Evolutionary conservation across 2,888 invertebrate species (phyloP).

Genomic region (Rhagonycha lutea): DNA sequence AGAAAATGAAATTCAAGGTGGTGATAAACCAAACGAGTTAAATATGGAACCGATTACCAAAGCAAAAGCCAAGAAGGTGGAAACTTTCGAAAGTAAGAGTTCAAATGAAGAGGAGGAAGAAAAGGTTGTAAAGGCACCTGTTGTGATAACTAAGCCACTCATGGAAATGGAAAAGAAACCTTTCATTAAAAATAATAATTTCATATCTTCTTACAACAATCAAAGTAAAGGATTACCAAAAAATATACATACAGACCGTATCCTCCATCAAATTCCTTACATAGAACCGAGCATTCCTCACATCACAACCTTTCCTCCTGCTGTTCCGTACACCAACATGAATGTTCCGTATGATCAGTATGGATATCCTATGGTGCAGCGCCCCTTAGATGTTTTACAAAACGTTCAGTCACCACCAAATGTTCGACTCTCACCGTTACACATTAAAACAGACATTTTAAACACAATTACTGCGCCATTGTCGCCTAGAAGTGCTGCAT

Average conservation of each 20-base stretch:
- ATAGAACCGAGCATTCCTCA: background rate
- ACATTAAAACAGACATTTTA: constrained; percentile 46
- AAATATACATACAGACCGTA: background rate
- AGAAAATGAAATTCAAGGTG: constrained; percentile 56
- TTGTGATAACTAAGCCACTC: background rate
- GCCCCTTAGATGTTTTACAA: background rate
- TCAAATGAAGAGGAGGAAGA: background rate
- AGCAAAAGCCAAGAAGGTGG: background rate
- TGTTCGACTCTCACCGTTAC: constrained; percentile 47
- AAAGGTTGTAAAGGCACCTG: background rate
- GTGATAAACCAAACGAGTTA: constrained; percentile 24
- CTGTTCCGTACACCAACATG: background rate
- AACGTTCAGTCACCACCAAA: constrained; percentile 37
- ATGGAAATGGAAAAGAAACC: background rate
- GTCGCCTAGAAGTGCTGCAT: constrained; percentile 54
- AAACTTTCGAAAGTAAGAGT: background rate
- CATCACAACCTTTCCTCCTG: background rate
- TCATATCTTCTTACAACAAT: background rate
- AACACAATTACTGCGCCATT: constrained; percentile 49
- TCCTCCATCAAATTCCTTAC: background rate
- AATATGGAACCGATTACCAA: constrained; percentile 8
- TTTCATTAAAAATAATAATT: background rate
- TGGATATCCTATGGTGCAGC: background rate
- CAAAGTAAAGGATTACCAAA: background rate
- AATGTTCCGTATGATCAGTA: background rate